Evolutionary conservation across 2,888 invertebrate species (phyloP).

Genomic region (Resseliella maxima): DNA sequence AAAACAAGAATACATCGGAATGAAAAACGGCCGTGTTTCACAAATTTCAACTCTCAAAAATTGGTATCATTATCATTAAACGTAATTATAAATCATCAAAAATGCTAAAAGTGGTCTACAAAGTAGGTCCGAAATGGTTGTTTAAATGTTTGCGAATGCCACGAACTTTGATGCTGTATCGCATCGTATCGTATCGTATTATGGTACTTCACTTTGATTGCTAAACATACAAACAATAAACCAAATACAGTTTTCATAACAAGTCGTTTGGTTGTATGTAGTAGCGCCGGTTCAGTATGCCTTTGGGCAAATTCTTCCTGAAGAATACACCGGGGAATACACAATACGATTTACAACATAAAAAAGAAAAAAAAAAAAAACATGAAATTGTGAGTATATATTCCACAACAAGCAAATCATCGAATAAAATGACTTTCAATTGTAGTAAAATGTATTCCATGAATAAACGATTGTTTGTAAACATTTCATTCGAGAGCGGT

Average conservation of each 20-base stretch:
- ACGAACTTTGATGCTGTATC: background rate
- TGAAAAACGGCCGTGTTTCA: background rate
- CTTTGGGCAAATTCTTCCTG: background rate
- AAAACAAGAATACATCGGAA: too few species aligned
- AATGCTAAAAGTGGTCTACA: conserved; percentile 35
- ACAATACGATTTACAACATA: conserved; percentile 1
- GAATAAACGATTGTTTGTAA: conserved; percentile 50
- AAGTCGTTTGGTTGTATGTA: background rate
- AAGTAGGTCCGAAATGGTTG: conserved; percentile 26
- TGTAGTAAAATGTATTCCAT: conserved; percentile 48
- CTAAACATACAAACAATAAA: background rate
- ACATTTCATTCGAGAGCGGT: background rate
- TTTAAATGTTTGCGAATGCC: background rate
- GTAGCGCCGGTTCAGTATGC: background rate
- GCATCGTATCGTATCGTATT: background rate
- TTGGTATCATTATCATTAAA: conserved; percentile 13
- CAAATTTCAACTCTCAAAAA: background rate
- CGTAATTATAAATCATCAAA: conserved; percentile 46
- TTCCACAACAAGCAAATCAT: background rate
- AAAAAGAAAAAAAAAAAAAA: background rate
- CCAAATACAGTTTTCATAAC: background rate
- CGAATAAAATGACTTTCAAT: conserved; percentile 31
- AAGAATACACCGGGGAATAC: conserved; percentile 26
- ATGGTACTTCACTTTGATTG: background rate
- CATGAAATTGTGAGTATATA: background rate